A percentile compares a stretch with the other conserved stretches of the same genome.
Evolutionary conservation across 2,113 vertebrate species (phyloP).

Genomic region (Bubo bubo): DNA sequence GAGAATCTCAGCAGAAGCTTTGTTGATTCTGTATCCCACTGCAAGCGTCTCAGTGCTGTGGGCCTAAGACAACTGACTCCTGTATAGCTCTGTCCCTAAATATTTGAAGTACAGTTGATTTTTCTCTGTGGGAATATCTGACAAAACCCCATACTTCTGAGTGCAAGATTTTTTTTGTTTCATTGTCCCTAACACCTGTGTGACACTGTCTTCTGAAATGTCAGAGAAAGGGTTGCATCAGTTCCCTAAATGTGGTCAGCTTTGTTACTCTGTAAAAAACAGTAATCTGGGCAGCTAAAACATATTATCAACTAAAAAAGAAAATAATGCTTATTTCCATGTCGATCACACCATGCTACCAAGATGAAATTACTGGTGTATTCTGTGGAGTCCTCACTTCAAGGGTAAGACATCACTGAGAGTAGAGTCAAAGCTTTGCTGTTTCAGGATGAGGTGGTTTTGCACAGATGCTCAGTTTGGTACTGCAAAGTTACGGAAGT

Average conservation of each 20-base stretch:
- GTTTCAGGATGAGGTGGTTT: not conserved
- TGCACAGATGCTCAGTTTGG: not conserved
- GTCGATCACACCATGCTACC: not conserved
- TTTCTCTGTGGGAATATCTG: not conserved
- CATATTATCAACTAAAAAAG: not conserved
- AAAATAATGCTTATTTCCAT: not conserved
- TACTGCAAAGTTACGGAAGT: not conserved
- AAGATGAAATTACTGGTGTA: not conserved
- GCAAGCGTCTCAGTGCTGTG: not conserved
- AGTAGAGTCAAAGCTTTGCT: not conserved
- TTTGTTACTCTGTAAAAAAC: not conserved
- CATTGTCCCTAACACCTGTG: accelerated
- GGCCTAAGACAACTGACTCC: not conserved
- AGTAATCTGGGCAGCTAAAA: not conserved
- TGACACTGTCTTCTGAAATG: not conserved
- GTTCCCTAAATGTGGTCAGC: not conserved
- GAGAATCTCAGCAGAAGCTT: not conserved
- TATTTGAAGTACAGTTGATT: not conserved
- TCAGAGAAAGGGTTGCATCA: not conserved
- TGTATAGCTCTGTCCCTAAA: not conserved
- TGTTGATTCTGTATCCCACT: not conserved
- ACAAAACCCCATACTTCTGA: not conserved
- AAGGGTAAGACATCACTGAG: not conserved
- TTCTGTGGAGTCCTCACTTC: not conserved
- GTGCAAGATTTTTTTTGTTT: not conserved